Base-by-base conservation (phyloP, 2,797 vertebrate genomes). In the Onychomys leucogaster region DNA sequence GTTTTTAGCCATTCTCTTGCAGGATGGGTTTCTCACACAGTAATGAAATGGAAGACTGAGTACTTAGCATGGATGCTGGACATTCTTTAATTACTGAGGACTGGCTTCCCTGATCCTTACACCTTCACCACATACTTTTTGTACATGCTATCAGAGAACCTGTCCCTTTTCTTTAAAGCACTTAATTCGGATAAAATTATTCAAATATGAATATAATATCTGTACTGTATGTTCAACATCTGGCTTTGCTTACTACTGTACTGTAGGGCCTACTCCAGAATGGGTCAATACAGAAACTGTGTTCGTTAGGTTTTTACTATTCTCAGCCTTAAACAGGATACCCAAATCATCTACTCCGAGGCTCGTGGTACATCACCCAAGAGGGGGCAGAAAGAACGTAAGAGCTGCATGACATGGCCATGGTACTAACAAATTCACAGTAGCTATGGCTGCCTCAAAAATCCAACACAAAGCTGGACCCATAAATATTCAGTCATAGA, bases 161-260 rank as follows among this genome's bases (percentile, higher is more conserved):
- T 93, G 37, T 57, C 29, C 49, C n/a, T 92, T 86, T 89, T 87
- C 29, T 80, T 94, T 67, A 88, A 82, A 75, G 49, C 34, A 80
- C 13, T 57, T 89, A 90, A 73, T 82, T 96, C 41, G 86, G n/a
- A 90, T 95, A 67, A 61, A 95, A 75, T 94, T 93, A 88, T 75
- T 92, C 9, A 87, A 75, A 86, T 37, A 78, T 75, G 17, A 96
- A 87, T 32, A 71, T 46, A 90, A 89, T 29, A 67, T 90, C 49
- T 89, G 43, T 69, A 43, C 34, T 96, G 8, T n/a, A 55, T 81
- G 25, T 32, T 91, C 71, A 61, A 41, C 67, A 37, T 73, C 57
- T 94, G 41, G 59, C 87, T 89, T 59, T 91, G 76, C 57, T 96
- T 52, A 94, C 16, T 27, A 32, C 4, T 94, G 34, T 89, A 73